These are phyloP conservation scores for Halcyon malimbica DNA, from an alignment of 2,113 vertebrate species.

Conservation along the genomic window DNA sequence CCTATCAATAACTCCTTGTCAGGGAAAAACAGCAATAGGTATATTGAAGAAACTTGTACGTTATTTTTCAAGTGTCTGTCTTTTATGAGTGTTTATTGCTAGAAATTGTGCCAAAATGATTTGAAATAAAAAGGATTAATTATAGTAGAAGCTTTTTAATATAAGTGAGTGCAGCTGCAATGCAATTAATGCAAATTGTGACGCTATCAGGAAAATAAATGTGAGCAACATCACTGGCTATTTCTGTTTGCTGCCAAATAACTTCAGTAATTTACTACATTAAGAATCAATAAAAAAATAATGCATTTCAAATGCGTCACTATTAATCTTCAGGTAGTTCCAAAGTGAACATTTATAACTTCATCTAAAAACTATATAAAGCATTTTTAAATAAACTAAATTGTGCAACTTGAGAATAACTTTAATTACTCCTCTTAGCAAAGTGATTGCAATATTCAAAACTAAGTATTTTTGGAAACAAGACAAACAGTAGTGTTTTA, in stretches of 20 bases:
- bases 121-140: slow-evolving; percentile 96
- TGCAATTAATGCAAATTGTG: slow-evolving; percentile 95
- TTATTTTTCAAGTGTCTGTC: slow-evolving; percentile 88
- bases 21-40: slow-evolving; percentile 84
- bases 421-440: slow-evolving; percentile 61
- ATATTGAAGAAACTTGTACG: slow-evolving; percentile 83
- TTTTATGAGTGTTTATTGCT: slow-evolving; percentile 98
- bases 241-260: slow-evolving; percentile 95
- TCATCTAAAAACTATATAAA: slow-evolving; percentile 83
- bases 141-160: slow-evolving; percentile 96
- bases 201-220: slow-evolving; percentile 89
- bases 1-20: slow-evolving; percentile 91
- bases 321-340: slow-evolving; percentile 86
- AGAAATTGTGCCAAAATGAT: slow-evolving; percentile 99
- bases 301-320: slow-evolving; percentile 93
- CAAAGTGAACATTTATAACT: slow-evolving; percentile 83
- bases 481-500: background rate
- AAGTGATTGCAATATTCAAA: slow-evolving; percentile 34
- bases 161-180: slow-evolving; percentile 97
- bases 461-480: slow-evolving; percentile 24
- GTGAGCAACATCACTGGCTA: slow-evolving; percentile 85
- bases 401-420: slow-evolving; percentile 55
- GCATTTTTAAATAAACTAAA: slow-evolving; percentile 66
- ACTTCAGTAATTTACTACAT: slow-evolving; percentile 98
- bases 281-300: slow-evolving; percentile 99